phyloP scores from a whole-genome alignment of 2,888 invertebrate species.

The Hydraecia micacea region DNA sequence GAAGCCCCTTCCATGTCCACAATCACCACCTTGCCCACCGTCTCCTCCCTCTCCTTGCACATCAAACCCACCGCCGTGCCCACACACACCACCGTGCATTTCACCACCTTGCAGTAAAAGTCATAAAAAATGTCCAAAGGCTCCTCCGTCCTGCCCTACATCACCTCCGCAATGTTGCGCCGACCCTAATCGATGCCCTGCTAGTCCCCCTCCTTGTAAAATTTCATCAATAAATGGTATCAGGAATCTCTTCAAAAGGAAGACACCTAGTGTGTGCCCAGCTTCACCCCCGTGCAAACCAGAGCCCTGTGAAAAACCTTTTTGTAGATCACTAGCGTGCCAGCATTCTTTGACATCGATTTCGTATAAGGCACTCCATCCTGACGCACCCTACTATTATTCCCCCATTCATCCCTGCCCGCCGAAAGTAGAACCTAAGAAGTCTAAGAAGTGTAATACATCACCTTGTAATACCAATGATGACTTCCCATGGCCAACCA shows the following conservation, averaged over 20 bases:
- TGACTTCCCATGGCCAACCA: conserved; percentile 51
- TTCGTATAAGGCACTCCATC: conserved; percentile 22
- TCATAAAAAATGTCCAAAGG: not conserved
- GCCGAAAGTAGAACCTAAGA: conserved; percentile 18
- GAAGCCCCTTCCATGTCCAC: no score
- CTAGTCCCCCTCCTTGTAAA: conserved; percentile 31
- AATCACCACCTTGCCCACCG: conserved; percentile 2
- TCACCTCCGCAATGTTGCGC: conserved; percentile 24
- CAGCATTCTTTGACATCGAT: conserved; percentile 34
- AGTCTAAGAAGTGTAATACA: conserved; percentile 15
- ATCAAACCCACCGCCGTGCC: conserved; percentile 30
- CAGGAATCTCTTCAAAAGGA: conserved; percentile 33
- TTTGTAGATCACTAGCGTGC: conserved; percentile 37
- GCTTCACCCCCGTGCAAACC: conserved; percentile 30
- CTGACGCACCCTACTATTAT: conserved; percentile 47
- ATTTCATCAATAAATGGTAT: not conserved
- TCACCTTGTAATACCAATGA: conserved; percentile 40
- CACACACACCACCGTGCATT: conserved; percentile 1
- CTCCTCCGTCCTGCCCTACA: conserved; percentile 1
- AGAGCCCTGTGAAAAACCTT: conserved; percentile 15
- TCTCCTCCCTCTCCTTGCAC: not conserved
- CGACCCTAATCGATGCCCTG: conserved; percentile 35
- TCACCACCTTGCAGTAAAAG: not conserved
- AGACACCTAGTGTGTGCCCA: conserved; percentile 6
- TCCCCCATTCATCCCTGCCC: conserved; percentile 61